Evolutionary conservation across 2,113 vertebrate genomes (phyloP), one percentile per base, ranked within the genome.

Genomic region (Petroica traversi): DNA sequence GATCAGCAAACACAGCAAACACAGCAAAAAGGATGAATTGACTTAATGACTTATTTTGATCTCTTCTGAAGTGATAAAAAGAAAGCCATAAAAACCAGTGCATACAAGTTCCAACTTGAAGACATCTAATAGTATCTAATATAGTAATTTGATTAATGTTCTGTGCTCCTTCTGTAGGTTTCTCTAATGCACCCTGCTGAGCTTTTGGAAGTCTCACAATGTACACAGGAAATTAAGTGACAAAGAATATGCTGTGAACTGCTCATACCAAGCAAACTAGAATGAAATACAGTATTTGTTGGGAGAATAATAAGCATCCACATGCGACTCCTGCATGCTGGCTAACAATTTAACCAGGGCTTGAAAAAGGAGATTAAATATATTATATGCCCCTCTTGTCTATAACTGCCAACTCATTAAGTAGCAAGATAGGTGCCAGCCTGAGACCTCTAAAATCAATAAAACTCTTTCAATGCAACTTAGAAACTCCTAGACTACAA

Each of bases 211-310:
- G 71, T 9, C 36, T 93, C 63, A 78, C 81, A 91, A 85, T 83
- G 69, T 73, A 95, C 74, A 83, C 80, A 94, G 89, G 92, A 88
- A 96, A 94, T 95, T 58, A 89, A 89, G 48, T 73, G 74, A 85
- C 74, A 92, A 85, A 89, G 92, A 73, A 34, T 95, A 71, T 59
- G 54, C 82, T 92, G 75, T 69, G 82, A 96, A 87, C 54, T 94
- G 77, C 46, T 91, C 84, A 64, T 85, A 68, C 34, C 64, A 62
- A 66, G 54, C 49, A 88, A 93, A 92, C 62, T 24, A 66, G 85
- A 93, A 77, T 59, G 75, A 94, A 95, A 77, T 90, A 67, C 45
- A 45, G 57, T 75, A 33, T 88, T 94, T 96, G 34, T 58, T 73
- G 51, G 46, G 49, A 82, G 81, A 88, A 85, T 92, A 93, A 88